phyloP scores from a whole-genome alignment of 2,888 invertebrate species.

The Hydroisotoma schaefferi region DNA sequence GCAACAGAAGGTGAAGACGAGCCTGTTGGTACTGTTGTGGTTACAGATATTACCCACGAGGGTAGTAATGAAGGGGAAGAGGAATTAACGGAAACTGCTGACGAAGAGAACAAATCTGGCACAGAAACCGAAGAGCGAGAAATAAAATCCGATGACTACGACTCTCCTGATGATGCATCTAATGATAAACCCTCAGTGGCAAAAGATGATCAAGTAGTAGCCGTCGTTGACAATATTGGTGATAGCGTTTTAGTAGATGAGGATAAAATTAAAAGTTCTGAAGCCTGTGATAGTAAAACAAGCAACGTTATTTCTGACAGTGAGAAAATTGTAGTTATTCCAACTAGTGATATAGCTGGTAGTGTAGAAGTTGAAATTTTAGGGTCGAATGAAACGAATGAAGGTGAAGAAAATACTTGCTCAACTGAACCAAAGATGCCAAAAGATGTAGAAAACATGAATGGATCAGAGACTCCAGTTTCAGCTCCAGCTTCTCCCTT shows the following conservation, averaged over 20 bases:
- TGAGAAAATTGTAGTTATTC: neutral
- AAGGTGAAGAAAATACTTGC: conserved; percentile 39
- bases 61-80: conserved; percentile 15
- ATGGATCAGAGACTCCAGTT: conserved; percentile 14
- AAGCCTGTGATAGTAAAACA: conserved; percentile 18
- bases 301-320: conserved; percentile 6
- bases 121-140: conserved; percentile 19
- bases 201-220: neutral
- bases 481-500: conserved; percentile 30
- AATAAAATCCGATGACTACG: conserved; percentile 12
- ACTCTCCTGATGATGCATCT: conserved; percentile 10
- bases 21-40: conserved; percentile 35
- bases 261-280: conserved; percentile 23
- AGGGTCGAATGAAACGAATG: conserved; percentile 21
- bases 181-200: conserved; percentile 12
- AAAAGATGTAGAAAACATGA: conserved; percentile 22
- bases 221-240: neutral
- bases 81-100: conserved; percentile 14
- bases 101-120: conserved; percentile 21
- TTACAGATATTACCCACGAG: conserved; percentile 46
- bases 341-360: neutral
- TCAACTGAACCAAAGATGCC: conserved; percentile 41
- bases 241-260: conserved; percentile 1
- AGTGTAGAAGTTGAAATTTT: conserved; percentile 13
- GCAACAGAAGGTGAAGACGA: conserved; percentile 25